Evolutionary conservation across 2,888 invertebrate genomes (phyloP), one percentile per base, ranked within the genome.

Genomic region (Elaeidobius kamerunicus): DNA sequence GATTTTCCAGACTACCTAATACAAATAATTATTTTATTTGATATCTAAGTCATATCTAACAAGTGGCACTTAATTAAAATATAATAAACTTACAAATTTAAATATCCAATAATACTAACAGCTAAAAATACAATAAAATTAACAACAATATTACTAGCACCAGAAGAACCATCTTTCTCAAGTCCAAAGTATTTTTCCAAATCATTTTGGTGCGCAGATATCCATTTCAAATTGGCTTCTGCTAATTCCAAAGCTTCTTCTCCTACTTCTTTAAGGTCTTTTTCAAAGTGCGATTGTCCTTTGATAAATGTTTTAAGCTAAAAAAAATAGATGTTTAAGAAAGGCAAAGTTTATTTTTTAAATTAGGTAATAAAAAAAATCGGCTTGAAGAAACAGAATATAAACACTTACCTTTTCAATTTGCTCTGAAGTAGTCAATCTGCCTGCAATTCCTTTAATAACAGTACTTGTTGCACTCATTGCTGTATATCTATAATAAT

Each of bases 201-300:
- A 19, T 58, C 57, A 1, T 27, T 28, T 38, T 48, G 40, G 20
- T 53, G 49, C 14, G 39, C 4, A 11, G 23, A 12, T 9, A 52
- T 35, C 60, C 60, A 60, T 20, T 43, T 12, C 28, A 57, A 42
- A 39, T 58, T 60, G 3, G 53, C 27, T 14, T 56, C 44, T 3
- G 58, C 56, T 15, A 40, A 34, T 14, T 38, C 43, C 6, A 58
- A 1, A 11, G 56, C 56, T 28, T 39, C 36, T 9, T 52, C 39
- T 2, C 41, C 45, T 16, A 43, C 23, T 14, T 27, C 28, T 27
- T 30, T 32, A 7, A 56, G 41, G 1, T 44, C 52, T 5, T 20
- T 15, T 9, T 40, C 17, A 20, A 46, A 47, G 7, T 32, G 39
- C 11, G 34, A 1, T 2, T 18, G 2, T 2, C 17, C 2, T 12